These are phyloP conservation scores for Pyrgilauda ruficollis DNA, from an alignment of 2,113 vertebrate genomes.

Conservation along the genomic window DNA sequence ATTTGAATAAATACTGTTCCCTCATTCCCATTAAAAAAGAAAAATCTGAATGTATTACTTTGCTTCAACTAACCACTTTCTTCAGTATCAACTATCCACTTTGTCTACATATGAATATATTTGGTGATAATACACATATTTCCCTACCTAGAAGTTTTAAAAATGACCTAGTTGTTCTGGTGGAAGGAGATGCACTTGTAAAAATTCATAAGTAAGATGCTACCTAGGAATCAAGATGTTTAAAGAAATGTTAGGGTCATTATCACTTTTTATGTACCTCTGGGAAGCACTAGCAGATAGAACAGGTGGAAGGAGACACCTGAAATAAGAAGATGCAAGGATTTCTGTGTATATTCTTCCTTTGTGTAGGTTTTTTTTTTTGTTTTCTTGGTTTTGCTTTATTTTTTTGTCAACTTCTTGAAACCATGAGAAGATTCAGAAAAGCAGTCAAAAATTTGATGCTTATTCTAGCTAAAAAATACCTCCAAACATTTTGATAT, in stretches of 20 bases:
- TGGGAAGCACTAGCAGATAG: neutral
- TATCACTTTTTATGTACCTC: neutral
- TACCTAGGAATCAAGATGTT: neutral
- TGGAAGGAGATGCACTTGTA: neutral
- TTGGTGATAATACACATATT: neutral
- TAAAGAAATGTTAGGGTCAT: neutral
- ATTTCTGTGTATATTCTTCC: neutral
- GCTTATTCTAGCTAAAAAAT: neutral
- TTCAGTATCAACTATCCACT: neutral
- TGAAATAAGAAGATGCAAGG: neutral
- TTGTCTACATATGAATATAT: neutral
- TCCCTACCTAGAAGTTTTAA: neutral
- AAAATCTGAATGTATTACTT: neutral
- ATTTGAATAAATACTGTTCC: neutral
- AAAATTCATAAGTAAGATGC: neutral
- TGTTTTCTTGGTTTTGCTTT: neutral
- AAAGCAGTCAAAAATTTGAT: neutral
- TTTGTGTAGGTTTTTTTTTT: neutral
- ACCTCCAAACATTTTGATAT: neutral
- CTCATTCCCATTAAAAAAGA: neutral
- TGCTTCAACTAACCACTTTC: neutral
- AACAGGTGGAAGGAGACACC: neutral
- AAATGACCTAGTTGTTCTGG: neutral
- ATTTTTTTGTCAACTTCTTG: neutral
- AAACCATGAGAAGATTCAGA: neutral